Percentiles rank a stretch among this genome's conserved stretches.
phyloP scores from a whole-genome alignment of 2,888 invertebrate species.

The Philereme transversata region DNA sequence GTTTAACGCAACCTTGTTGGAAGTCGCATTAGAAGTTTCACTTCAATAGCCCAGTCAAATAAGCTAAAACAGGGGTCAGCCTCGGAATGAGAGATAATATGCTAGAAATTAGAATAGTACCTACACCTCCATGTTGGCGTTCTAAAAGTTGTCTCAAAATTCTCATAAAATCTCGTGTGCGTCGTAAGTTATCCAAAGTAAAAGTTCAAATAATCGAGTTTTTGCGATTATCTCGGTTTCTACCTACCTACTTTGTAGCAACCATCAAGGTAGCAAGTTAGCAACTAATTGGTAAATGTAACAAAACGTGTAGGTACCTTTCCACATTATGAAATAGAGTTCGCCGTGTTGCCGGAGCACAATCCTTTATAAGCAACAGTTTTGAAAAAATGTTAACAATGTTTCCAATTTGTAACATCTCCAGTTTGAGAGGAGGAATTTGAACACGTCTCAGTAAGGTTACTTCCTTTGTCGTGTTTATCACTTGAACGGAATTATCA shows the following conservation, averaged over 20 bases:
- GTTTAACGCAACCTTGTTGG: no score
- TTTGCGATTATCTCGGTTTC: not conserved
- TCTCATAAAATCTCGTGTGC: no score
- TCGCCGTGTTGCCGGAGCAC: slow-evolving; percentile 87
- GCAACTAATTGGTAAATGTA: not conserved
- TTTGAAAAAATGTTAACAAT: slow-evolving; percentile 89
- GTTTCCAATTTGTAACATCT: slow-evolving; percentile 90
- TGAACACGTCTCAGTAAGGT: slow-evolving; percentile 86
- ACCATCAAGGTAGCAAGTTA: no score
- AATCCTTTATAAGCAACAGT: slow-evolving; percentile 87
- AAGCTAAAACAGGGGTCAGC: no score
- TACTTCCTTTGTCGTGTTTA: slow-evolving; percentile 84
- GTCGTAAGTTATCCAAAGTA: no score
- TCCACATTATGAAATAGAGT: slow-evolving; percentile 85
- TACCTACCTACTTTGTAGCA: not conserved
- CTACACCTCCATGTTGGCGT: no score
- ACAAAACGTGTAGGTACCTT: slow-evolving; percentile 71
- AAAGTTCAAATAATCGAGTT: no score
- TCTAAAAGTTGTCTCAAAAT: no score
- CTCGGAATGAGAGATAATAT: no score
- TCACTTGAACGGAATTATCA: slow-evolving; percentile 92
- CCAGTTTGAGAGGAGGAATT: slow-evolving; percentile 84
- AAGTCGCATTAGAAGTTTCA: no score
- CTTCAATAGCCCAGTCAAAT: no score
- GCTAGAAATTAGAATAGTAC: no score